Percentiles rank a stretch among this genome's conserved stretches.
Conservation (phyloP, 2,797 vertebrate genomes). For the Okamejei kenojei region DNA sequence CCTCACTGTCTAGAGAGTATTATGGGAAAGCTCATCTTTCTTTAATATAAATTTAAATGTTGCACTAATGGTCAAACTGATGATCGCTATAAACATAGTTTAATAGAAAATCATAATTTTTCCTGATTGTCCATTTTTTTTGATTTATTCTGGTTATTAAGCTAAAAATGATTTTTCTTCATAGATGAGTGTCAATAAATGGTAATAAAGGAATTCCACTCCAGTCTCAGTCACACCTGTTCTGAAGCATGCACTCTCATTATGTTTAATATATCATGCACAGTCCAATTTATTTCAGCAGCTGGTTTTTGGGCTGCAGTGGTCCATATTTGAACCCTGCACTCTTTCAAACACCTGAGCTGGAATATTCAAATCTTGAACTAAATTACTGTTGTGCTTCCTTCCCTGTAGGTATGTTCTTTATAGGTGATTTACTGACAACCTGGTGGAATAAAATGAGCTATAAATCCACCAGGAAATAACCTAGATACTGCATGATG, state of each 20-base stretch:
- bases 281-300: conserved; percentile 8
- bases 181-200: background rate
- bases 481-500: conserved; percentile 32
- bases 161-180: background rate
- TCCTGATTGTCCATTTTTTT: background rate
- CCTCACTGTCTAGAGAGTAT: too few species aligned
- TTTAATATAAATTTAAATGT: background rate
- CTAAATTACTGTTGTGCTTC: conserved; percentile 37
- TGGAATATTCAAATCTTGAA: conserved; percentile 37
- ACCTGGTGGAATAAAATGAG: conserved; percentile 27
- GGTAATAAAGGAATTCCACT: conserved; percentile 18
- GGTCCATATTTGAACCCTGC: conserved; percentile 29
- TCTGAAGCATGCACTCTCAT: background rate
- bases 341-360: conserved; percentile 36
- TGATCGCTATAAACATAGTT: background rate
- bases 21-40: too few species aligned
- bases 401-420: conserved; percentile 14
- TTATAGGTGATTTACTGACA: conserved; percentile 32
- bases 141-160: conserved; percentile 16
- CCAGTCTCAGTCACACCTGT: conserved; percentile 7
- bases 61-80: background rate
- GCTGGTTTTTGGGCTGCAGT: conserved; percentile 14
- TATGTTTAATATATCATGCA: conserved; percentile 35
- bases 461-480: conserved; percentile 34
- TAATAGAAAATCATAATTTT: background rate